Conservation (phyloP, 2,797 vertebrate genomes). For the Eulemur albifrons region DNA sequence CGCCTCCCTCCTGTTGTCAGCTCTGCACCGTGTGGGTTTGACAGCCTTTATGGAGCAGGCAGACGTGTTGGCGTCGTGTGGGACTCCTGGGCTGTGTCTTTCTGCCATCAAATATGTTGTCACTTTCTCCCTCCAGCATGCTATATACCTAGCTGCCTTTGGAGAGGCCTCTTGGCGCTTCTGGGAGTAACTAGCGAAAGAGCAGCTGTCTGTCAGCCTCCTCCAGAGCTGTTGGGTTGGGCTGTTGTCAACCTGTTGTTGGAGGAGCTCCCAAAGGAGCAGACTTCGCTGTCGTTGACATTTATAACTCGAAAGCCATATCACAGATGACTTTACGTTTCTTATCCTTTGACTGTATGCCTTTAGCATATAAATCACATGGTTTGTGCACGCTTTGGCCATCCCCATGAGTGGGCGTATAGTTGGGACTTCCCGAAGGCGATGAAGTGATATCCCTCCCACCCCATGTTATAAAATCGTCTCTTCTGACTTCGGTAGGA, state of each 20-base stretch:
- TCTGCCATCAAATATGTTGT: constrained; percentile 29
- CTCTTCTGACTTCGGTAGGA: not conserved
- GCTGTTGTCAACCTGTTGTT: constrained; percentile 58
- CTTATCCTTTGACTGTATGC: constrained; percentile 42
- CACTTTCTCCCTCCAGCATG: not conserved
- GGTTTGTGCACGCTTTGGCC: not conserved
- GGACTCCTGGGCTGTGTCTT: constrained; percentile 44
- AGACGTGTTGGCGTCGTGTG: not conserved
- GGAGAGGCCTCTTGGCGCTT: constrained; percentile 32
- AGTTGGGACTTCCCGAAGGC: not conserved
- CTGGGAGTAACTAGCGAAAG: constrained; percentile 48
- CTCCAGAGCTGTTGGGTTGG: constrained; percentile 7
- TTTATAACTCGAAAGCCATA: constrained; percentile 60
- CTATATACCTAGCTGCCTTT: constrained; percentile 50
- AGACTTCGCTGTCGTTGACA: constrained; percentile 60
- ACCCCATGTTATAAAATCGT: not conserved
- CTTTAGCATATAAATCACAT: not conserved
- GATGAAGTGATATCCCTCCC: not conserved
- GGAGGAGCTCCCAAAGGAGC: constrained; percentile 55
- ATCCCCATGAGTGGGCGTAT: not conserved
- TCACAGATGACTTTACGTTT: constrained; percentile 20
- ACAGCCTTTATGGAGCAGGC: constrained; percentile 14
- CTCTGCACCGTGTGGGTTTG: constrained; percentile 19
- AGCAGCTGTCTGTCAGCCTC: constrained; percentile 72
- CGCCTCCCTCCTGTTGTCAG: not conserved